Conservation (phyloP, 1,140 invertebrate species). For the Mycetomoellerius zeteki region DNA sequence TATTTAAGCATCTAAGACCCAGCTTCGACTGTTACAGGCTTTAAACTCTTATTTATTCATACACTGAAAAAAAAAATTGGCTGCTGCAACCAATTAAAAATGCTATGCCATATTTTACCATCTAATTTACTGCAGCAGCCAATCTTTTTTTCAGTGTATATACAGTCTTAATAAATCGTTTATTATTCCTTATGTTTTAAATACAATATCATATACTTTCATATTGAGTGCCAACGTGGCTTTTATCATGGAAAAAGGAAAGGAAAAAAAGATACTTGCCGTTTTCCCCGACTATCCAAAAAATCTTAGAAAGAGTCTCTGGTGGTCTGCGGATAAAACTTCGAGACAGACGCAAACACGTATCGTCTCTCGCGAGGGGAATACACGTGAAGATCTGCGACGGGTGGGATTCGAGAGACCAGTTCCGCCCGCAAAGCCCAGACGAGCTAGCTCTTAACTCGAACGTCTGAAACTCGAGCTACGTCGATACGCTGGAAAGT, state of each 20-base stretch:
- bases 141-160: too few relatives aligned
- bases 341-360: constrained; percentile 55
- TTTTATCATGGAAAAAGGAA: too few relatives aligned
- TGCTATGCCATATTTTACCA: too few relatives aligned
- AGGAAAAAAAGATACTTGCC: neutral
- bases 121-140: too few relatives aligned
- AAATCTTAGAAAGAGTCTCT: neutral
- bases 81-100: too few relatives aligned
- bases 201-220: too few relatives aligned
- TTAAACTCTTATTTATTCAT: too few relatives aligned
- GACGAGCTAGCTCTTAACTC: constrained; percentile 61
- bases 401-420: constrained; percentile 38
- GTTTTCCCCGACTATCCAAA: neutral
- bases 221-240: neutral
- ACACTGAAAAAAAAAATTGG: too few relatives aligned
- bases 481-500: constrained; percentile 70
- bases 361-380: neutral
- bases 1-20: too few relatives aligned
- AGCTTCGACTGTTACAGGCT: too few relatives aligned
- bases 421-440: constrained; percentile 63
- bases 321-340: constrained; percentile 44
- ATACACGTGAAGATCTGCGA: constrained; percentile 40
- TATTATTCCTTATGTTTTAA: too few relatives aligned
- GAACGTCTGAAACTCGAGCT: constrained; percentile 68
- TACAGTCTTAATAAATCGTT: too few relatives aligned